Evolutionary conservation across 2,113 vertebrate genomes (phyloP).

Genomic region (Raja brachyura): DNA sequence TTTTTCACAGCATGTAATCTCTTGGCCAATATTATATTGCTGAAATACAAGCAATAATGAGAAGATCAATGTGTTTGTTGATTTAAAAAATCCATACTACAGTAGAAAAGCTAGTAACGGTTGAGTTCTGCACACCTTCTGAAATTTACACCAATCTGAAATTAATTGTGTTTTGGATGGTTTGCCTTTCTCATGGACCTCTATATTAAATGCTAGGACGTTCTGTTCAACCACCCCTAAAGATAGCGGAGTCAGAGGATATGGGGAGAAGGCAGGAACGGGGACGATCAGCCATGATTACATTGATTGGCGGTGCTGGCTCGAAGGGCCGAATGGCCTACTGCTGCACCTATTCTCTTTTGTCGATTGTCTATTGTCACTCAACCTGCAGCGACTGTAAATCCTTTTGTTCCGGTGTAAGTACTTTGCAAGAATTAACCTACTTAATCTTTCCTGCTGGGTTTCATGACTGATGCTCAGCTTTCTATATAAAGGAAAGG

Average conservation of each 20-base stretch:
- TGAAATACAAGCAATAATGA: background rate
- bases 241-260: no score
- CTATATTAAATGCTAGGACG: background rate
- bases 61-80: no score
- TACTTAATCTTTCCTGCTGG: background rate
- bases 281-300: no score
- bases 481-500: background rate
- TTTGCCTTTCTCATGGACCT: background rate
- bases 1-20: background rate
- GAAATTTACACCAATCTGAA: background rate
- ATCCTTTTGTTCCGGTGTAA: background rate
- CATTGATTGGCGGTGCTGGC: no score
- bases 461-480: background rate
- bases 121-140: background rate
- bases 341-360: no score
- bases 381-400: background rate
- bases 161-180: background rate
- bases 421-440: conserved; percentile 3
- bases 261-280: no score
- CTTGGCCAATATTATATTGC: background rate
- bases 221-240: background rate
- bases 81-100: background rate
- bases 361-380: no score
- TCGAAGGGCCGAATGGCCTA: no score
- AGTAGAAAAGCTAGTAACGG: background rate